These are phyloP conservation scores for Hippocampus kuda DNA, from an alignment of 2,797 vertebrate genomes.

Conservation along the genomic window DNA sequence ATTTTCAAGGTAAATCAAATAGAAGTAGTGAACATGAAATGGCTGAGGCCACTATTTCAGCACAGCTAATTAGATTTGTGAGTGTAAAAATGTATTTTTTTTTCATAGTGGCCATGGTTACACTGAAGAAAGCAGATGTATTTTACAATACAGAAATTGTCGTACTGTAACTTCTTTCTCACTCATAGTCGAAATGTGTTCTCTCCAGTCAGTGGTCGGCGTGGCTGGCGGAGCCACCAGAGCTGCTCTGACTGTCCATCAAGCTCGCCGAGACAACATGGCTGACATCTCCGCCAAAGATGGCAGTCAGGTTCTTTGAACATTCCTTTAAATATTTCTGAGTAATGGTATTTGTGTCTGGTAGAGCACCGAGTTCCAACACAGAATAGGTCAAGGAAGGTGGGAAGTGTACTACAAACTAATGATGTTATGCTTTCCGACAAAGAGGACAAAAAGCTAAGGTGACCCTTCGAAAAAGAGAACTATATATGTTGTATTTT, in stretches of 20 bases:
- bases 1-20: constrained; percentile 73
- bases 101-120: background rate
- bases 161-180: background rate
- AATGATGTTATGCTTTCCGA: too few relatives aligned
- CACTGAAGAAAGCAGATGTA: background rate
- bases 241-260: constrained; percentile 84
- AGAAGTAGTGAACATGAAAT: background rate
- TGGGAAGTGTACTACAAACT: too few relatives aligned
- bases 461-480: background rate
- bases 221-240: constrained; percentile 86
- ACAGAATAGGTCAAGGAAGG: background rate
- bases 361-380: background rate
- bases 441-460: background rate
- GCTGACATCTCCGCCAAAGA: constrained; percentile 92
- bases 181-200: background rate
- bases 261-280: constrained; percentile 89
- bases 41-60: background rate
- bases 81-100: background rate
- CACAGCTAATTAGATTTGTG: background rate
- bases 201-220: constrained; percentile 76
- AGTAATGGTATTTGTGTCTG: background rate
- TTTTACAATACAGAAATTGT: background rate
- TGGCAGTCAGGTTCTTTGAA: constrained; percentile 78
- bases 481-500: background rate
- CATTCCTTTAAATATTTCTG: background rate